phyloP scores from a whole-genome alignment of 64 coral and sea anemone genomes.

The Actinia equina region DNA sequence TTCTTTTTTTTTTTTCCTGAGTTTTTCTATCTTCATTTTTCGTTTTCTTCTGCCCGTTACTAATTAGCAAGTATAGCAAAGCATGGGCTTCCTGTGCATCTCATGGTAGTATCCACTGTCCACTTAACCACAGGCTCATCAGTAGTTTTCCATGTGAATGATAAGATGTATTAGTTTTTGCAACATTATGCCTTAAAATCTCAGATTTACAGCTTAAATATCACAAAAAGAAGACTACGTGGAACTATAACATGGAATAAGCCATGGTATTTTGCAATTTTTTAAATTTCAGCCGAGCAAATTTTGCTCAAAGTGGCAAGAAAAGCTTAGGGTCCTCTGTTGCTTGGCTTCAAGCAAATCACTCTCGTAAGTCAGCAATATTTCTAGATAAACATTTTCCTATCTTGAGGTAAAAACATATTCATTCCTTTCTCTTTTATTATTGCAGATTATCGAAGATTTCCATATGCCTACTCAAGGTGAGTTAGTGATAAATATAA shows the following conservation, averaged over 20 bases:
- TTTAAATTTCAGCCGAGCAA: background rate
- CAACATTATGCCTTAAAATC: background rate
- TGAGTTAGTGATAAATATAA: background rate
- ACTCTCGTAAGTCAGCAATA: background rate
- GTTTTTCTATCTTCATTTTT: too few species aligned
- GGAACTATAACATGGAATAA: background rate
- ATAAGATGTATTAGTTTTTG: background rate
- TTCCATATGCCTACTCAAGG: background rate
- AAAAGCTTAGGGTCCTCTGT: background rate
- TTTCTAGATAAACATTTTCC: background rate
- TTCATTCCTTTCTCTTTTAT: background rate
- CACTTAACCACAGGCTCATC: background rate
- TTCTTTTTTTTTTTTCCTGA: too few species aligned
- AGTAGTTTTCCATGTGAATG: background rate
- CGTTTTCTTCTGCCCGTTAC: too few species aligned
- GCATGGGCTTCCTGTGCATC: background rate
- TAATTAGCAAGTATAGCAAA: too few species aligned
- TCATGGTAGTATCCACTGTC: background rate
- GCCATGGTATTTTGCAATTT: background rate
- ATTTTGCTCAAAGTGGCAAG: slow-evolving; percentile 11
- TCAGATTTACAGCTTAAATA: background rate
- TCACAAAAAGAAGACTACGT: background rate
- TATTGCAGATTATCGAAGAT: background rate
- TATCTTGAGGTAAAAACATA: background rate
- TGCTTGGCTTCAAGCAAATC: background rate